Evolutionary conservation across 2,888 invertebrate species (phyloP).

Genomic region (Caenorhabditis sp.): DNA sequence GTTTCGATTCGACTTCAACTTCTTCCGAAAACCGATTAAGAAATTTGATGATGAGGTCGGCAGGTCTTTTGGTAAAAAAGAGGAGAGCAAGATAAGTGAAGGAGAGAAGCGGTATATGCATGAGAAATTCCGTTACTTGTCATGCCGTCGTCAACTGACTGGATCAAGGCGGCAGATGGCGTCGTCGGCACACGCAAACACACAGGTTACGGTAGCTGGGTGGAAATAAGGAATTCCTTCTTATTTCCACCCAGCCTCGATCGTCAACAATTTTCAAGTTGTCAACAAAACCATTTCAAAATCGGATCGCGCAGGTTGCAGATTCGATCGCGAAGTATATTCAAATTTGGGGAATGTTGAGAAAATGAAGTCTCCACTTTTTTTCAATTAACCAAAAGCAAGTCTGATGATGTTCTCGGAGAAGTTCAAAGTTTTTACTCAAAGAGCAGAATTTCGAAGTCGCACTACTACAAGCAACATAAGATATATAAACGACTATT

Average conservation of each 20-base stretch:
- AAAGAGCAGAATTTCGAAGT: no score
- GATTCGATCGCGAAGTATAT: no score
- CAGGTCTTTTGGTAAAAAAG: slow-evolving; percentile 58
- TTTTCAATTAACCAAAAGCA: no score
- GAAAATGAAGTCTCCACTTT: no score
- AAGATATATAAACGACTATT: no score
- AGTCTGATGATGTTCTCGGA: neutral
- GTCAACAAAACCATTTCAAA: slow-evolving; percentile 2
- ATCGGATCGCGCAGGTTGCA: no score
- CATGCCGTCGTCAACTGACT: slow-evolving; percentile 51
- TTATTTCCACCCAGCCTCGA: no score
- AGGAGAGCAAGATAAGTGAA: slow-evolving; percentile 2
- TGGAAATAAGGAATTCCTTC: slow-evolving; percentile 12
- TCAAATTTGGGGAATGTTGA: no score
- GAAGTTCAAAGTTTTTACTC: no score
- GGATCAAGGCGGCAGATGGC: slow-evolving; percentile 43
- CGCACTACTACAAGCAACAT: no score
- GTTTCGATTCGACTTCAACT: slow-evolving; percentile 24
- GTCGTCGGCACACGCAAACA: slow-evolving; percentile 3
- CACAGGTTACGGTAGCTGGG: slow-evolving; percentile 26
- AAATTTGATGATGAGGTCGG: slow-evolving; percentile 64
- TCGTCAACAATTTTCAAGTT: slow-evolving; percentile 9
- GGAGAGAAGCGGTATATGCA: slow-evolving; percentile 31
- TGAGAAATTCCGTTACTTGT: slow-evolving; percentile 45
- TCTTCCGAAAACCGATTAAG: slow-evolving; percentile 54